A percentile compares a stretch with the other conserved stretches of the same genome.
Evolutionary conservation across 2,888 invertebrate species (phyloP).

Genomic region (Rhingia rostrata): DNA sequence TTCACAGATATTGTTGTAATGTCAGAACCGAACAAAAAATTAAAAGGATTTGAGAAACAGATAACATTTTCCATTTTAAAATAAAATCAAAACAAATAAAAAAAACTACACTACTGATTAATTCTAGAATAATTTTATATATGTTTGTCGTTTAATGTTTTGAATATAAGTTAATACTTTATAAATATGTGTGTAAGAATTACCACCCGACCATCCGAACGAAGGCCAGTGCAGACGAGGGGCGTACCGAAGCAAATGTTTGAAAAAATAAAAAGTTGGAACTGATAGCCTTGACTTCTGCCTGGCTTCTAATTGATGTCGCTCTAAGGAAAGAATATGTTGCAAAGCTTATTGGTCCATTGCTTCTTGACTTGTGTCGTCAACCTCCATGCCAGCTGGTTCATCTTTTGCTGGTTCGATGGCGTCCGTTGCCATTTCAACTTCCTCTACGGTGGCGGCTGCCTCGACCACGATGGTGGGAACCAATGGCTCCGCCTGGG

Average conservation of each 20-base stretch:
- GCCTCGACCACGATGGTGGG: slow-evolving; percentile 47
- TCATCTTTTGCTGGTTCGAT: slow-evolving; percentile 79
- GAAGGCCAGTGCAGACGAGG: slow-evolving; percentile 22
- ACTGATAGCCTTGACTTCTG: slow-evolving; percentile 38
- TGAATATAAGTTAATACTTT: slow-evolving; percentile 73
- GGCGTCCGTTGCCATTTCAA: slow-evolving; percentile 81
- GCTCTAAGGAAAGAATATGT: slow-evolving; percentile 48
- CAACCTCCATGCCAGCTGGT: slow-evolving; percentile 82
- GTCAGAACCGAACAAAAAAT: slow-evolving; percentile 46
- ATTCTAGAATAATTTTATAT: slow-evolving; percentile 70
- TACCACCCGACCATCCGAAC: slow-evolving; percentile 45
- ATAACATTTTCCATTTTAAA: slow-evolving; percentile 49
- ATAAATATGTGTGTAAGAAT: slow-evolving; percentile 66
- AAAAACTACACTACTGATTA: slow-evolving; percentile 69
- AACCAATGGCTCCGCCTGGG: slow-evolving; percentile 60
- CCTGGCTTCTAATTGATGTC: slow-evolving; percentile 44
- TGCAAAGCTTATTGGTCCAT: slow-evolving; percentile 81
- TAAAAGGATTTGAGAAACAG: slow-evolving; percentile 47
- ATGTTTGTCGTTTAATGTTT: slow-evolving; percentile 70
- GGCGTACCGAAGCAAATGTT: slow-evolving; percentile 61
- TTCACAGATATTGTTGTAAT: slow-evolving; percentile 66
- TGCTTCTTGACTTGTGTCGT: slow-evolving; percentile 82
- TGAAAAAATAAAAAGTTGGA: slow-evolving; percentile 38
- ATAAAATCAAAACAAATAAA: slow-evolving; percentile 52
- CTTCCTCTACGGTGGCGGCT: slow-evolving; percentile 78